Evolutionary conservation across 53 echinoderm and acorn worm genomes (phyloP).

Genomic region (Hippasteria phrygiana): DNA sequence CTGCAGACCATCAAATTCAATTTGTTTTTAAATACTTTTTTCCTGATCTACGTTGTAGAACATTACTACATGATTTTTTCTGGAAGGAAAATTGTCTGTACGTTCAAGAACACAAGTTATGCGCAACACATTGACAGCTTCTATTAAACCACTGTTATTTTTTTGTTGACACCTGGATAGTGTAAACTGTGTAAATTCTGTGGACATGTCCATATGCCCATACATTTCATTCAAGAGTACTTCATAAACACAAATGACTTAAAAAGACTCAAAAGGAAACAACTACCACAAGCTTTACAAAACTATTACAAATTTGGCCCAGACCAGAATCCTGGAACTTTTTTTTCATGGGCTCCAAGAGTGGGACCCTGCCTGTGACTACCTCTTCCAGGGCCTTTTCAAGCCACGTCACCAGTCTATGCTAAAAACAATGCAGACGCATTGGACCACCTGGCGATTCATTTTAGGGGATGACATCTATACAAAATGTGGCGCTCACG

Average conservation of each 20-base stretch:
- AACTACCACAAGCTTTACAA: background rate
- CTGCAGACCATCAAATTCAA: background rate
- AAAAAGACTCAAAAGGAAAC: background rate
- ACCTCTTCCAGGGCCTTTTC: too few species aligned
- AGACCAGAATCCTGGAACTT: constrained; percentile 44
- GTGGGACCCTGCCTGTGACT: background rate
- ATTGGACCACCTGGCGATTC: too few species aligned
- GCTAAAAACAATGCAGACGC: too few species aligned
- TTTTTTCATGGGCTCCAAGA: background rate
- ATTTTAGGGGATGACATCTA: too few species aligned
- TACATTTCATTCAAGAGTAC: too few species aligned
- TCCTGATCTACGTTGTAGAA: background rate
- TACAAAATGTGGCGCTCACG: too few species aligned
- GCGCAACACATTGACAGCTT: background rate
- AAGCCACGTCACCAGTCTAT: too few species aligned
- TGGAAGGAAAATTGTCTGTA: background rate
- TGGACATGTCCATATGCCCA: too few species aligned
- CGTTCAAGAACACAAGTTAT: background rate
- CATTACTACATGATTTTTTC: background rate
- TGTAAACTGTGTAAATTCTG: too few species aligned
- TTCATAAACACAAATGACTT: too few species aligned
- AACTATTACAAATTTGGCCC: background rate
- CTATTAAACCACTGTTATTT: too few species aligned
- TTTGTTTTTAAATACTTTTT: background rate
- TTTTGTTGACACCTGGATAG: too few species aligned